These are phyloP conservation scores for Meiosimyza decipiens DNA, from an alignment of 2,888 invertebrate genomes.

Conservation along the genomic window DNA sequence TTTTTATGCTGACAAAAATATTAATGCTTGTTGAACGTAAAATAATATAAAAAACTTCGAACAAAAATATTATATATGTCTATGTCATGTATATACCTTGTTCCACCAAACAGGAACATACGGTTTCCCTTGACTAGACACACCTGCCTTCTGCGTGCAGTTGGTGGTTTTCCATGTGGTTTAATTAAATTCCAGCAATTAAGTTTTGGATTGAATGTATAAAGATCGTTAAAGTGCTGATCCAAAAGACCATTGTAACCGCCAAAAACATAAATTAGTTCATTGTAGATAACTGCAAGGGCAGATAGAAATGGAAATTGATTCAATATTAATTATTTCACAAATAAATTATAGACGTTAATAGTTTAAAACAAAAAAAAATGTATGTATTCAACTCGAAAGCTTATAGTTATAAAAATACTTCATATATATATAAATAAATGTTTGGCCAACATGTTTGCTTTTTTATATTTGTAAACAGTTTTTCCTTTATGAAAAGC, in stretches of 20 bases:
- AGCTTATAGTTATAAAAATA: too few species aligned
- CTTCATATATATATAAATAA: too few species aligned
- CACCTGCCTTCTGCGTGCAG: constrained; percentile 80
- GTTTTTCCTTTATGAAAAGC: too few species aligned
- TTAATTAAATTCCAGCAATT: constrained; percentile 74
- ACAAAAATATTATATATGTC: background rate
- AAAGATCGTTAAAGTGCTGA: constrained; percentile 86
- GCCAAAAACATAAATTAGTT: constrained; percentile 87
- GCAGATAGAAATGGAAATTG: background rate
- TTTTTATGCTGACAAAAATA: too few species aligned
- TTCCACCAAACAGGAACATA: constrained; percentile 90
- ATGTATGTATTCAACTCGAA: too few species aligned
- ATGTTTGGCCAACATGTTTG: too few species aligned
- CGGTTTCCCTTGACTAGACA: constrained; percentile 79
- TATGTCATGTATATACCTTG: constrained; percentile 72
- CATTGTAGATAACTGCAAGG: constrained; percentile 80
- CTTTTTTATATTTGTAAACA: too few species aligned
- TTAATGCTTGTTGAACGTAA: too few species aligned
- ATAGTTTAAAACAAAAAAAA: too few species aligned
- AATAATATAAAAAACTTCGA: background rate
- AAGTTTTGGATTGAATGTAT: constrained; percentile 75
- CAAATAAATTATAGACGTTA: background rate
- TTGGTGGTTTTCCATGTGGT: constrained; percentile 72
- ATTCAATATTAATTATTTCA: constrained; percentile 2
- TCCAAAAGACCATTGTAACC: constrained; percentile 84